Conservation (phyloP, 2,797 vertebrate genomes). For the Urocyon cinereoargenteus region DNA sequence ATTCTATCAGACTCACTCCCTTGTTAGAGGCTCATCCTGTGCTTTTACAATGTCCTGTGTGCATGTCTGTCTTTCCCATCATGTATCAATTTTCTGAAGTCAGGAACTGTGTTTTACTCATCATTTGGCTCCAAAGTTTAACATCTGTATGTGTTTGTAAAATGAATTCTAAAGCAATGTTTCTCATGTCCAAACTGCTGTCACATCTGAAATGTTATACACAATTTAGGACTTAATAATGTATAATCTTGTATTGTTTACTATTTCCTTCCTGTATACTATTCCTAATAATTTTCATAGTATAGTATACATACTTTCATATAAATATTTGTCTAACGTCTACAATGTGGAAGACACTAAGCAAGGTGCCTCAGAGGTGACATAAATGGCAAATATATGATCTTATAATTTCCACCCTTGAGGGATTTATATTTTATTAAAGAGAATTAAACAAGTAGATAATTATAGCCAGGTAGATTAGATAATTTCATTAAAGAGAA, state of each 20-base stretch:
- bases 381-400: not conserved
- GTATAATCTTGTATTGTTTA: not conserved
- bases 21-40: not conserved
- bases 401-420: not conserved
- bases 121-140: not conserved
- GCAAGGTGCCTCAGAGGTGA: not conserved
- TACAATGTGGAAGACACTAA: not conserved
- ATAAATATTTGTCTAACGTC: not conserved
- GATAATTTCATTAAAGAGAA: not conserved
- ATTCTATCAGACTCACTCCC: not conserved
- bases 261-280: not conserved
- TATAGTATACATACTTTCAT: slow-evolving; percentile 21
- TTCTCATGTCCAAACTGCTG: not conserved
- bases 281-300: not conserved
- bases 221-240: not conserved
- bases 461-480: not conserved
- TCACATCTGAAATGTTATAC: not conserved
- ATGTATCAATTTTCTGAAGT: not conserved
- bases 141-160: not conserved
- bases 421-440: not conserved
- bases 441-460: not conserved
- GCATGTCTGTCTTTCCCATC: not conserved
- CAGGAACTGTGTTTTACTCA: not conserved
- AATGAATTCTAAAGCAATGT: not conserved
- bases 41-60: not conserved